phyloP scores from a whole-genome alignment of 2,113 vertebrate species.

The Oncorhynchus keta region DNA sequence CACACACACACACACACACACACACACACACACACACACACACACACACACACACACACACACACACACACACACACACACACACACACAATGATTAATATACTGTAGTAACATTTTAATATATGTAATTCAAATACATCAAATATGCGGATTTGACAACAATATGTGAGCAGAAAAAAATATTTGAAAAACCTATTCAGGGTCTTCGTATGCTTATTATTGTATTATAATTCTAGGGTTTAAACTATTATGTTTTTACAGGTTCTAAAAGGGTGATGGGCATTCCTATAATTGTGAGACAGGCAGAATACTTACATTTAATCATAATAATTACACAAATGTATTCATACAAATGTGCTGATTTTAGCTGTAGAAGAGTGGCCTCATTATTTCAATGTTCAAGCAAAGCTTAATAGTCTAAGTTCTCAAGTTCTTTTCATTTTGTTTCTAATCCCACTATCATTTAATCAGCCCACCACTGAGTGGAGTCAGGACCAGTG shows the following conservation, averaged over 20 bases:
- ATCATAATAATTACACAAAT: slow-evolving; percentile 41
- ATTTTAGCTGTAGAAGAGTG: slow-evolving; percentile 30
- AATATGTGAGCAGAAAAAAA: too few relatives aligned
- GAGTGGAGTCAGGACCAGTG: slow-evolving; percentile 28
- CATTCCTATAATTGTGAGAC: background rate
- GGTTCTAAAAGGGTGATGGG: slow-evolving; percentile 2
- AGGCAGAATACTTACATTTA: slow-evolving; percentile 14
- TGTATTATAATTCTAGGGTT: slow-evolving; percentile 24
- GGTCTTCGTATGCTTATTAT: too few relatives aligned
- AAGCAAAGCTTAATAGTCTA: slow-evolving; percentile 28
- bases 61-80: background rate
- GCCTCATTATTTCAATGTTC: slow-evolving; percentile 25
- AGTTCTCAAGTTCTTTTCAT: slow-evolving; percentile 43
- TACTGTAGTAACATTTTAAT: too few relatives aligned
- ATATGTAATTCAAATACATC: too few relatives aligned
- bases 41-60: background rate
- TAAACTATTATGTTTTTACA: slow-evolving; percentile 5
- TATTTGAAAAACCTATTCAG: too few relatives aligned
- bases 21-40: background rate
- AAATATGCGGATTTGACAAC: too few relatives aligned
- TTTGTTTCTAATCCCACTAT: slow-evolving; percentile 48
- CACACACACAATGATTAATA: slow-evolving; percentile 1
- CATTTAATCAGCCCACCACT: slow-evolving; percentile 41
- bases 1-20: slow-evolving; percentile 8
- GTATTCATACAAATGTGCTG: slow-evolving; percentile 12